Evolutionary conservation across 2,888 invertebrate species (phyloP), one percentile per base, ranked within the genome.

Genomic region (Sarcophaga caerulescens): DNA sequence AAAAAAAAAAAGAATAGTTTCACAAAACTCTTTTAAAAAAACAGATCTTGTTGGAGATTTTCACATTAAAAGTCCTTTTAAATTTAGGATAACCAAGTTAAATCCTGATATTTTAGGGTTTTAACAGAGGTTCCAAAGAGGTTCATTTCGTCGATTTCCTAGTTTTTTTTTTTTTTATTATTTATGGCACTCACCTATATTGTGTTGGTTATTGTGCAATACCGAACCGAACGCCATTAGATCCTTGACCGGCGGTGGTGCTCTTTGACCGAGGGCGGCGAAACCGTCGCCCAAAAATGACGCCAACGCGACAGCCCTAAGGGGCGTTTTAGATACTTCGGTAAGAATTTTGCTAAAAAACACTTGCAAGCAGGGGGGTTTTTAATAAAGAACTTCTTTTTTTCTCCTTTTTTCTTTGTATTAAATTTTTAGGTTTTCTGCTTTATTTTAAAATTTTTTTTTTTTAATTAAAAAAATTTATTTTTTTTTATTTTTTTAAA

Each of bases 231-330:
- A 93, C 90, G 93, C 93, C 93, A 93, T 93, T 90, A 93, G 92
- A 91, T 93, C 93, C 91, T 93, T 93, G 85, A 93, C 93, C 91
- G 93, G 92, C 90, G 93, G 92, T 90, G 93, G 92, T 90, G 92
- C 92, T 90, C 93, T 92, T 89, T 93, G 91, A 92, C 93, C 92
- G 90, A 93, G 93, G 92, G 93, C 92, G 91, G 93, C 91, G 91
- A 93, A 93, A 89, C 93, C 93, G 92, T 93, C 93, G 92, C 93
- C 93, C 92, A 93, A 91, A 92, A 93, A 93, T 92, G 93, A 93
- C 93, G 93, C 93, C 93, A 93, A 93, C 92, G 93, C 93, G 93
- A 93, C 93, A 92, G 93, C 93, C 93, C 93, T 93, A 90, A 92
- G 93, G 93, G 93, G 93, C 93, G 92, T 92, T 92, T 93, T 93